Evolutionary conservation across 2,888 invertebrate species (phyloP).

Genomic region (Dioctria linearis): DNA sequence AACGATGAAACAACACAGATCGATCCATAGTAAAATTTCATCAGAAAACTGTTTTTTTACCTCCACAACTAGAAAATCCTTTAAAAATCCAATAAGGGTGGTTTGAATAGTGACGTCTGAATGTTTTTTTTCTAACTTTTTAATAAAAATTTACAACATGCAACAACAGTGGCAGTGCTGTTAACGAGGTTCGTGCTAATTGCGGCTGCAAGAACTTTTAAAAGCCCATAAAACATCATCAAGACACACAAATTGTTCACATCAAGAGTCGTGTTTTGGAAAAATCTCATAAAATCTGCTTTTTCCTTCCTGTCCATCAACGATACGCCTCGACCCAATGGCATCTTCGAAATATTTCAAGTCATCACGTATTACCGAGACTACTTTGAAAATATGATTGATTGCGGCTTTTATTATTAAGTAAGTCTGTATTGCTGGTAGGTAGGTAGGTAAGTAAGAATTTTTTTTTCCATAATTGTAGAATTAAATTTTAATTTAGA

Average conservation of each 20-base stretch:
- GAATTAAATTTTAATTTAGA: no score
- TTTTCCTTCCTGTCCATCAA: not conserved
- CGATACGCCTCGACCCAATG: not conserved
- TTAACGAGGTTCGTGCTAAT: not conserved
- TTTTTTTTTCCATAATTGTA: no score
- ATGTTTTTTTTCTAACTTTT: not conserved
- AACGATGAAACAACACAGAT: not conserved
- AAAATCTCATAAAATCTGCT: not conserved
- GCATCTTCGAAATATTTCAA: no score
- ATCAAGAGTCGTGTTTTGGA: not conserved
- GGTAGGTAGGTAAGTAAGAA: no score
- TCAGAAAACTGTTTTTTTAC: not conserved
- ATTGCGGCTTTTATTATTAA: not conserved
- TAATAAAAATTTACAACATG: not conserved
- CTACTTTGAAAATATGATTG: not conserved
- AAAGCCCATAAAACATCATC: not conserved
- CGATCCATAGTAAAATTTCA: not conserved
- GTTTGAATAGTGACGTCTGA: not conserved
- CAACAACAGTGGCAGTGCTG: not conserved
- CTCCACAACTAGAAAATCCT: not conserved
- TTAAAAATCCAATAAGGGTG: not conserved
- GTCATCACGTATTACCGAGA: not conserved
- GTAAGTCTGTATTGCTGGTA: no score
- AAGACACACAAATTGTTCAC: not conserved
- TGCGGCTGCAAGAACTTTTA: not conserved